These are phyloP conservation scores for Chymomyza fuscimana DNA, from an alignment of 2,888 invertebrate species.

Conservation along the genomic window DNA sequence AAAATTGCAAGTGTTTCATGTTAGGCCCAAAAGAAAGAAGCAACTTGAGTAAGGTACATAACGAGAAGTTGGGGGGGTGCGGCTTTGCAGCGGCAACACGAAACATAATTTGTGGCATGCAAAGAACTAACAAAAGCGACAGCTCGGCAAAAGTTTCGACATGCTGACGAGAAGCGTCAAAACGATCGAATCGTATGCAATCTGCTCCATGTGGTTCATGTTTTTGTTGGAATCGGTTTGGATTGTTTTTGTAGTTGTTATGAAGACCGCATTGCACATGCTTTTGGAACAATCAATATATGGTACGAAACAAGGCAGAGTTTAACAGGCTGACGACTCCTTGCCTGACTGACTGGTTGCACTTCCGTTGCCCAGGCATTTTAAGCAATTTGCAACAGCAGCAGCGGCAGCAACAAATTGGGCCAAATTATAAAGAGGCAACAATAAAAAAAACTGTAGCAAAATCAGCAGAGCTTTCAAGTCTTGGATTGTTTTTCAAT, in stretches of 20 bases:
- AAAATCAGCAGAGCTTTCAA: slow-evolving; percentile 22
- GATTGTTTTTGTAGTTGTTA: slow-evolving; percentile 24
- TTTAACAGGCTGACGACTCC: slow-evolving; percentile 28
- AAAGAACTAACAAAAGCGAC: slow-evolving; percentile 70
- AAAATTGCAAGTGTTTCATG: slow-evolving; percentile 11
- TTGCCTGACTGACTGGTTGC: slow-evolving; percentile 53
- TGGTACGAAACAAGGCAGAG: slow-evolving; percentile 8
- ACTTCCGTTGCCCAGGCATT: slow-evolving; percentile 67
- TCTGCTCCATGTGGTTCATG: not conserved
- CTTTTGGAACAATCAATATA: slow-evolving; percentile 43
- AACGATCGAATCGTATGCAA: slow-evolving; percentile 62
- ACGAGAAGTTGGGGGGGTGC: not conserved
- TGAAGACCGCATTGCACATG: slow-evolving; percentile 10
- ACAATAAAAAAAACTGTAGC: slow-evolving; percentile 24
- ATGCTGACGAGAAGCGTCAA: slow-evolving; percentile 55
- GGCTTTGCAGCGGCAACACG: not conserved
- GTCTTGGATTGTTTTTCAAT: slow-evolving; percentile 6
- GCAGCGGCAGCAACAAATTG: slow-evolving; percentile 56
- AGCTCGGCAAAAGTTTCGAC: slow-evolving; percentile 16
- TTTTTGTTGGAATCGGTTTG: not conserved
- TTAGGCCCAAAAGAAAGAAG: not conserved
- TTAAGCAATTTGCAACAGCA: slow-evolving; percentile 68
- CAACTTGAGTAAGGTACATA: not conserved
- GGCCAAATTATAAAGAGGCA: slow-evolving; percentile 68
- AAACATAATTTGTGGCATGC: slow-evolving; percentile 72